Conservation (phyloP, 2,888 invertebrate genomes). For the Ferrisia virgata region DNA sequence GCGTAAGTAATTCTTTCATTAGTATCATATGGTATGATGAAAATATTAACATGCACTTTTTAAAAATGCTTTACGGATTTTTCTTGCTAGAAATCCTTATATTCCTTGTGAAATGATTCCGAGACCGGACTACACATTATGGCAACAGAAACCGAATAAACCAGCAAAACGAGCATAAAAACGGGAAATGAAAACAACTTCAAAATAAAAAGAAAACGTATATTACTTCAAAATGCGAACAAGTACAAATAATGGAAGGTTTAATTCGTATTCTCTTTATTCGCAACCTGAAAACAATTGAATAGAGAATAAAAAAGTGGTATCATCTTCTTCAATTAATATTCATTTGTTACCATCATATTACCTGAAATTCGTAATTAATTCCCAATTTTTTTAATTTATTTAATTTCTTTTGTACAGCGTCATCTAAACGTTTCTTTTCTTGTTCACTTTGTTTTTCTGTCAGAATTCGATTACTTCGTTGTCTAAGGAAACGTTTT, state of each 20-base stretch:
- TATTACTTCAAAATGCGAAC: not conserved
- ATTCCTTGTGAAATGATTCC: not conserved
- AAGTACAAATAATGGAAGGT: not conserved
- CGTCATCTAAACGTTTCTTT: constrained; percentile 55
- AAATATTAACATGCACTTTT: not conserved
- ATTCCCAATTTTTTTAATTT: constrained; percentile 52
- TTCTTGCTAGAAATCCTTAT: constrained; percentile 18
- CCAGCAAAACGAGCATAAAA: not conserved
- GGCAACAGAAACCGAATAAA: not conserved
- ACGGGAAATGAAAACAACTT: not conserved
- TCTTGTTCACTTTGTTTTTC: constrained; percentile 54
- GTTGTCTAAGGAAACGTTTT: constrained; percentile 55
- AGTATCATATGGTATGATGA: not conserved
- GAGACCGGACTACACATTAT: not conserved
- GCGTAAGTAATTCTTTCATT: not conserved
- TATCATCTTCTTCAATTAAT: not conserved
- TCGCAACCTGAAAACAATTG: not conserved
- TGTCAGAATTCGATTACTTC: constrained; percentile 54
- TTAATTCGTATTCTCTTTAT: not conserved
- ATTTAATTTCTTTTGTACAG: constrained; percentile 51
- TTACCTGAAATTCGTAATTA: constrained; percentile 51
- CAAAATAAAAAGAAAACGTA: not conserved
- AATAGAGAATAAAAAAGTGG: not conserved
- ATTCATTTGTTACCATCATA: not conserved
- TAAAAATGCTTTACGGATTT: not conserved